These are phyloP conservation scores for Syngnathus scovelli DNA, from an alignment of 2,113 vertebrate genomes.

Conservation along the genomic window DNA sequence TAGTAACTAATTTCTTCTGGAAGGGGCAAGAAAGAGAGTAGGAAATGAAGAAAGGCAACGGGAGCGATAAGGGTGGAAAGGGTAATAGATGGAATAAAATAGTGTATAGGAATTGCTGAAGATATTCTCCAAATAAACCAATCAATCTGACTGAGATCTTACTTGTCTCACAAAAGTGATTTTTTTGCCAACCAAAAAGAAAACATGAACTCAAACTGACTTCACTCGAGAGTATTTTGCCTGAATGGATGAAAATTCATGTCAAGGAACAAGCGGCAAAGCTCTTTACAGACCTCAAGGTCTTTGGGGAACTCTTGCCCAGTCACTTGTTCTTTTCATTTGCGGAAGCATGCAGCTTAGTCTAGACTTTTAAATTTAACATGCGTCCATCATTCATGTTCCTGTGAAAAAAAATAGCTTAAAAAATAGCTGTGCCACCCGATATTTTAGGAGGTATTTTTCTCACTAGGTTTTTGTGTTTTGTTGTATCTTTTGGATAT, in stretches of 20 bases:
- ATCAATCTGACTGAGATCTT: neutral
- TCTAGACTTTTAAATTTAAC: slow-evolving; percentile 27
- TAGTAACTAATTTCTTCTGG: neutral
- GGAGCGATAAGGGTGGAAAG: neutral
- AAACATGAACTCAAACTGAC: slow-evolving; percentile 24
- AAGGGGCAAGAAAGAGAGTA: neutral
- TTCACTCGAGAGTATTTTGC: slow-evolving; percentile 30
- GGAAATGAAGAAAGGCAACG: neutral
- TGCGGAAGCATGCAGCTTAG: slow-evolving; percentile 22
- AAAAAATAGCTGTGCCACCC: too few relatives aligned
- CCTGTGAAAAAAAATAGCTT: slow-evolving; percentile 7
- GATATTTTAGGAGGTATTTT: too few relatives aligned
- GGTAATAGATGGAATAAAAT: neutral
- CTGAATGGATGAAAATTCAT: slow-evolving; percentile 38
- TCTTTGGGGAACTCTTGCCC: slow-evolving; percentile 31
- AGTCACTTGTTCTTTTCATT: slow-evolving; percentile 17
- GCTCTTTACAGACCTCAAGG: slow-evolving; percentile 17
- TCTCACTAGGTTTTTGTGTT: too few relatives aligned
- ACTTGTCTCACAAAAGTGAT: slow-evolving; percentile 2
- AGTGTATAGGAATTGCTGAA: neutral
- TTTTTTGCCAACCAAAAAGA: neutral
- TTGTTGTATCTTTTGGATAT: too few relatives aligned
- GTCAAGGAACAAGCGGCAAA: slow-evolving; percentile 18
- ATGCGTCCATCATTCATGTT: slow-evolving; percentile 39
- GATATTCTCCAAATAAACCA: neutral